phyloP scores from a whole-genome alignment of 2,113 vertebrate genomes.

The Semnornis frantzii region DNA sequence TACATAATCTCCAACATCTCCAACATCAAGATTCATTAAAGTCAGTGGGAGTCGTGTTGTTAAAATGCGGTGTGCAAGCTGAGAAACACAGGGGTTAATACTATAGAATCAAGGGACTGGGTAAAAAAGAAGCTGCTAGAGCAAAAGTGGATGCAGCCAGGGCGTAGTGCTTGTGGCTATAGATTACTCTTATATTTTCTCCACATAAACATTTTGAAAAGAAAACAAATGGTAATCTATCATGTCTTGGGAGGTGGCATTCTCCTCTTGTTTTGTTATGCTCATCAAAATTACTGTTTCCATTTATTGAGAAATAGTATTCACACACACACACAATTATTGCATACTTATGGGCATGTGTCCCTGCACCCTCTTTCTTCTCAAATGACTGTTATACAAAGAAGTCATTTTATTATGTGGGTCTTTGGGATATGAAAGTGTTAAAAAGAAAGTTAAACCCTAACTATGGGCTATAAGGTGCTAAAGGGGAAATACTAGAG shows the following conservation, averaged over 20 bases:
- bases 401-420: slow-evolving; percentile 5
- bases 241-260: slow-evolving; percentile 3
- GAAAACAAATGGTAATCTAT: slow-evolving; percentile 41
- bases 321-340: neutral
- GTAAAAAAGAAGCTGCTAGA: neutral
- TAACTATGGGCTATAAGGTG: slow-evolving; percentile 59
- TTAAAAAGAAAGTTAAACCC: slow-evolving; percentile 58
- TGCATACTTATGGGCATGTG: neutral
- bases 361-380: slow-evolving; percentile 3
- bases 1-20: slow-evolving; percentile 52
- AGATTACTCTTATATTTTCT: slow-evolving; percentile 21
- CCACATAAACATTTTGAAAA: slow-evolving; percentile 37
- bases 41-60: slow-evolving; percentile 7
- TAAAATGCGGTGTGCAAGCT: neutral
- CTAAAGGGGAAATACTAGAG: slow-evolving; percentile 48
- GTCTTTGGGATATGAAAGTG: slow-evolving; percentile 33
- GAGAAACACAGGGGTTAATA: slow-evolving; percentile 25
- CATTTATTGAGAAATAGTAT: slow-evolving; percentile 23
- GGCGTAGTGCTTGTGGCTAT: slow-evolving; percentile 29
- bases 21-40: slow-evolving; percentile 49
- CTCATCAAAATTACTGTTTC: slow-evolving; percentile 33
- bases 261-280: neutral
- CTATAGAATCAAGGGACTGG: slow-evolving; percentile 4
- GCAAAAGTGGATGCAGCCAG: neutral
- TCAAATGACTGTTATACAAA: slow-evolving; percentile 46